phyloP scores from a whole-genome alignment of 2,113 vertebrate genomes.

The Leucopsar rothschildi region DNA sequence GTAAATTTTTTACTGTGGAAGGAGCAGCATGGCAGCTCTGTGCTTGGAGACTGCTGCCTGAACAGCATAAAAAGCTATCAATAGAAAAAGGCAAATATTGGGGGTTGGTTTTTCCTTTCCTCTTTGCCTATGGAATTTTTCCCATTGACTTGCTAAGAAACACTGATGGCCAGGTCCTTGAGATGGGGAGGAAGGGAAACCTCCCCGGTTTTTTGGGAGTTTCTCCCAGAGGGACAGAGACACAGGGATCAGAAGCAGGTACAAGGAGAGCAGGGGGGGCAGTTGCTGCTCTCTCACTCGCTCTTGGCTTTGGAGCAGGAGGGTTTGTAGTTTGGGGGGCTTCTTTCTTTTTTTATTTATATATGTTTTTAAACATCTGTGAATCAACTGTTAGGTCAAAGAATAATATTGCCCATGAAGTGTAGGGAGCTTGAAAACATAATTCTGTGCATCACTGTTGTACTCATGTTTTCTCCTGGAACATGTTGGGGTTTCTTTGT shows the following conservation, averaged over 20 bases:
- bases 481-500: background rate
- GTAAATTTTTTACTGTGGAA: background rate
- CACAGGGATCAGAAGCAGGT: no score
- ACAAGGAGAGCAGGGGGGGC: no score
- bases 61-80: background rate
- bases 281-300: no score
- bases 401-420: background rate
- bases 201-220: no score
- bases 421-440: background rate
- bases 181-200: no score
- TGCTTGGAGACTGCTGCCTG: background rate
- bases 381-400: background rate
- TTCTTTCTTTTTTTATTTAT: background rate
- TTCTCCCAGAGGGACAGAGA: no score
- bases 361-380: background rate
- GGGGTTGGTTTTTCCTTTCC: no score
- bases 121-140: no score
- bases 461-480: background rate
- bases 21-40: background rate
- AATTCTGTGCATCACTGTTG: background rate
- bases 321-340: background rate
- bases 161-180: no score
- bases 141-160: no score
- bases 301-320: no score
- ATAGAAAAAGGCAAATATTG: background rate